A percentile compares a stretch with the other conserved stretches of the same genome.
These are phyloP conservation scores for Thymelicus lineola DNA, from an alignment of 2,888 invertebrate genomes.

Conservation along the genomic window DNA sequence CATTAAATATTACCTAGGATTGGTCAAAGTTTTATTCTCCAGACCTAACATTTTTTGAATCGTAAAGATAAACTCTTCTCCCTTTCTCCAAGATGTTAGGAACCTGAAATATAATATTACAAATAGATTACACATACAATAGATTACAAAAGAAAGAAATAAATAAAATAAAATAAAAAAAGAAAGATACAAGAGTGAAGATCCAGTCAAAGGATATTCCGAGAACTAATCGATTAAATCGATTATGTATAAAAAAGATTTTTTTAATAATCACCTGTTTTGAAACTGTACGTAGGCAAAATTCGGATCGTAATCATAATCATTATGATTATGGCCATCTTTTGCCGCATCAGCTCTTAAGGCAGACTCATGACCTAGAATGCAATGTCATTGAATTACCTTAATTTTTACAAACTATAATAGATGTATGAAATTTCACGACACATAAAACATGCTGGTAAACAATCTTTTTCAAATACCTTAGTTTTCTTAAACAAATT, in stretches of 20 bases:
- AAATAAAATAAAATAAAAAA: too few species aligned
- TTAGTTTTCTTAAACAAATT: neutral
- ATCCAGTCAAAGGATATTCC: too few species aligned
- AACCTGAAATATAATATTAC: slow-evolving; percentile 57
- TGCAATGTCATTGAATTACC: neutral
- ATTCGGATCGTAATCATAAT: slow-evolving; percentile 89
- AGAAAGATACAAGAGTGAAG: too few species aligned
- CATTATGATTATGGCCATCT: slow-evolving; percentile 78
- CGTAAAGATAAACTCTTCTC: slow-evolving; percentile 88
- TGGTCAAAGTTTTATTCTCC: slow-evolving; percentile 86
- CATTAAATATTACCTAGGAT: slow-evolving; percentile 83
- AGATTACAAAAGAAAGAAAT: too few species aligned
- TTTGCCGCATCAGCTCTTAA: slow-evolving; percentile 42
- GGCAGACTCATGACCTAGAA: slow-evolving; percentile 28
- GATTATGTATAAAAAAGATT: neutral
- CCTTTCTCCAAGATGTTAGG: slow-evolving; percentile 88
- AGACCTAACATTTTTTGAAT: slow-evolving; percentile 89
- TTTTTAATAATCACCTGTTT: slow-evolving; percentile 82
- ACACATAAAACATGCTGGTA: slow-evolving; percentile 28
- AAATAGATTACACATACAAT: neutral
- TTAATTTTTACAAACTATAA: neutral
- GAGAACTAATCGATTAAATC: too few species aligned
- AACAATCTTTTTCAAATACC: neutral
- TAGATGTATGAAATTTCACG: neutral
- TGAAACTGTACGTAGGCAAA: slow-evolving; percentile 92